Evolutionary conservation across 2,888 invertebrate species (phyloP).

Genomic region (Eupithecia exiguata): DNA sequence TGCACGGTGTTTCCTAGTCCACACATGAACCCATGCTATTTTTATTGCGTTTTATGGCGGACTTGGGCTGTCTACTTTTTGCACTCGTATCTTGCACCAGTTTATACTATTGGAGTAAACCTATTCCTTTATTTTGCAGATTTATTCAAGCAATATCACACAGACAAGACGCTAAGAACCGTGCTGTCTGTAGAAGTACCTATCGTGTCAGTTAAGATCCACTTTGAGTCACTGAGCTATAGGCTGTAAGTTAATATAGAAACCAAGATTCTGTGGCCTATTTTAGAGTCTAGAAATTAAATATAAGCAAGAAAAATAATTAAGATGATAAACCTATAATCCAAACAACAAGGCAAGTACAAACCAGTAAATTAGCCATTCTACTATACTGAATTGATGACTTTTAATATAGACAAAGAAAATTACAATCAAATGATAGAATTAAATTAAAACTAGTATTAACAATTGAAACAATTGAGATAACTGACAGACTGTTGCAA

Average conservation of each 20-base stretch:
- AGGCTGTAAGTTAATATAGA: no score
- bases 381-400: not conserved
- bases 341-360: not conserved
- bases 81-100: slow-evolving; percentile 62
- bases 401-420: no score
- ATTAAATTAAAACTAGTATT: no score
- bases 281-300: no score
- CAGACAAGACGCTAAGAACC: not conserved
- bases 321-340: not conserved
- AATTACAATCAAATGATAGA: no score
- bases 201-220: not conserved
- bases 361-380: not conserved
- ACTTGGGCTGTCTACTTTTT: slow-evolving; percentile 64
- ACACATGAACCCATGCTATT: slow-evolving; percentile 54
- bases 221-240: not conserved
- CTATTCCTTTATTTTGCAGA: not conserved
- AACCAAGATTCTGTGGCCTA: no score
- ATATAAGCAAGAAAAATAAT: no score
- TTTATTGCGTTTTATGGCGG: slow-evolving; percentile 70
- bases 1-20: slow-evolving; percentile 34
- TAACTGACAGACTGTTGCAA: no score
- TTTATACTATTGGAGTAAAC: slow-evolving; percentile 56
- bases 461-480: no score
- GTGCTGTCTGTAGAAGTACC: not conserved
- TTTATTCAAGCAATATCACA: not conserved